Percentiles rank a stretch among this genome's conserved stretches.
These are phyloP conservation scores for Rosalia funebris DNA, from an alignment of 2,888 invertebrate genomes.

Conservation along the genomic window DNA sequence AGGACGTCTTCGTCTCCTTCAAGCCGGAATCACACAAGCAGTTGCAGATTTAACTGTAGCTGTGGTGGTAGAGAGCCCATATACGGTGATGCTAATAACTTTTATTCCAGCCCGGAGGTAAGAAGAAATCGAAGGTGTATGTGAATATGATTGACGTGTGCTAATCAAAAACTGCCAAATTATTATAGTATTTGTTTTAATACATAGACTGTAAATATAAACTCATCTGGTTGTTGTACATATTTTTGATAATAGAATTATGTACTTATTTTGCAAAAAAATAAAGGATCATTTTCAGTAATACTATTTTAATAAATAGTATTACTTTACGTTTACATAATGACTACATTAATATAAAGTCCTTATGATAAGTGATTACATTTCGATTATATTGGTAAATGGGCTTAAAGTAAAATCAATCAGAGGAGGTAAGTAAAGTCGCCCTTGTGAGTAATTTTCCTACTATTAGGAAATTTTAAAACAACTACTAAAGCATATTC, in stretches of 20 bases:
- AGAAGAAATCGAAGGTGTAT: constrained; percentile 58
- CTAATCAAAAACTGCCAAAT: constrained; percentile 19
- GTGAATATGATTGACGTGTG: constrained; percentile 36
- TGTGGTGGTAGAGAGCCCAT: constrained; percentile 51
- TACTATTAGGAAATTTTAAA: too few relatives aligned
- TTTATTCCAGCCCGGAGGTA: constrained; percentile 57
- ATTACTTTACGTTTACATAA: too few relatives aligned
- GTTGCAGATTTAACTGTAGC: constrained; percentile 27
- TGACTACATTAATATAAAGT: too few relatives aligned
- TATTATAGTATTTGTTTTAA: constrained; percentile 11
- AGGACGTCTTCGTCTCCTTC: constrained; percentile 23
- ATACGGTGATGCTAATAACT: constrained; percentile 58
- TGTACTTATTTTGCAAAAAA: constrained; percentile 4
- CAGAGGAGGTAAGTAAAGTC: too few relatives aligned
- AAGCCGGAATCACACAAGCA: constrained; percentile 29
- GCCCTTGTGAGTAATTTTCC: too few relatives aligned
- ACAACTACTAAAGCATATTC: too few relatives aligned
- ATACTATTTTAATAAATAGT: too few relatives aligned
- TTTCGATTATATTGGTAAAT: too few relatives aligned
- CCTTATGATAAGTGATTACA: too few relatives aligned
- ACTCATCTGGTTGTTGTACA: constrained; percentile 30
- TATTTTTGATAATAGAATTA: constrained; percentile 13
- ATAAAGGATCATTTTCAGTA: constrained; percentile 18
- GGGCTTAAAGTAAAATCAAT: too few relatives aligned
- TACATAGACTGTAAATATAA: constrained; percentile 31